Base-by-base conservation (phyloP, 2,888 invertebrate species). In the Drosophila eohydei region DNA sequence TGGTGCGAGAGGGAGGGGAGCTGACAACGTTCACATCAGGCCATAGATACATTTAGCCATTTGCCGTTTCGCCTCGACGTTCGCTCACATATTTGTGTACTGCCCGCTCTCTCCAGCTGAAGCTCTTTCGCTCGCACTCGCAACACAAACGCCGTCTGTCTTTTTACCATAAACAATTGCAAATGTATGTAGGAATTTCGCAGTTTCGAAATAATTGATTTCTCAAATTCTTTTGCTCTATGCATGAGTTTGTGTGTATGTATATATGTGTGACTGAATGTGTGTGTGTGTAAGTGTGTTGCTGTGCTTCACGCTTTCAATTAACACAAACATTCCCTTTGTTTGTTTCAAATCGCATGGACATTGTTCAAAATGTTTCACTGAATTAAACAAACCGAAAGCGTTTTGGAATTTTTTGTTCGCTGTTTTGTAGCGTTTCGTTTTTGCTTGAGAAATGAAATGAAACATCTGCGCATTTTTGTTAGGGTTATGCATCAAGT, bases 201-300 rank as follows among this genome's bases (percentile, higher is more conserved):
- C 89, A 89, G 85, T 86, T 86, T 86, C 86, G 89, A 86, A 86
- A 86, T 86, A 86, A 86, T 86, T 89, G 86, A 86, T 86, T 86
- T 86, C 76, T 77, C 79, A 85, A 88, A 85, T 88, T 88, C 86
- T 88, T 88, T 64, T 69, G 60, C 69, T 62, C 66, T 68, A 72
- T 62, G 54, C 54, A 56, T 61, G 43, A 58, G 50, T 56, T 28
- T 70, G 14, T 26, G 9, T 64, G 11, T 58, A 28, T 61, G 57
- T 51, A 26, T 40, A 30, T 64, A 46, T 52, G 36, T 62, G n/a
- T 48, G 52, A 61, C 41, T 58, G 57, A 36, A 41, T 64, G 51
- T 78, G 62, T 26, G 52, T 21, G 36, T 26, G 51, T 16, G 48
- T 50, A 14, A 9, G 46, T 26, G 46, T 51, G 14, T 52, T 52